phyloP scores from a whole-genome alignment of 2,888 invertebrate genomes.

The Orthonychiurus folsomi region DNA sequence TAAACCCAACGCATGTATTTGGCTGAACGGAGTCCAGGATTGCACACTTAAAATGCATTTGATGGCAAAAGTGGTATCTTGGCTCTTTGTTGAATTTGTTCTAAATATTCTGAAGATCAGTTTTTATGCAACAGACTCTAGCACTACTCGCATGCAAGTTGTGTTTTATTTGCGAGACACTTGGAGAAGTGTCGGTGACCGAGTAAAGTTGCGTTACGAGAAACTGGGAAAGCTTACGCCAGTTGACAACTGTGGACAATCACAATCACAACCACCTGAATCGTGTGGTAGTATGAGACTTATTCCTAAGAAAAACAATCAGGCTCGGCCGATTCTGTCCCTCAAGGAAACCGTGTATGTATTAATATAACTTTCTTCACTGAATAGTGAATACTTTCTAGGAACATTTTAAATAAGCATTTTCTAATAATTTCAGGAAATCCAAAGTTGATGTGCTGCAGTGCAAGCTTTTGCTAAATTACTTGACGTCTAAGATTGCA shows the following conservation, averaged over 20 bases:
- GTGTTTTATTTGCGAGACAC: slow-evolving; percentile 25
- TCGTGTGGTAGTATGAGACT: slow-evolving; percentile 17
- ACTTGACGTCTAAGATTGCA: slow-evolving; percentile 9
- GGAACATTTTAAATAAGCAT: too few relatives aligned
- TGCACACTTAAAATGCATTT: neutral
- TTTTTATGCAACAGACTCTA: slow-evolving; percentile 34
- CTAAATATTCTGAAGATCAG: slow-evolving; percentile 18
- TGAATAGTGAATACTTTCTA: too few relatives aligned
- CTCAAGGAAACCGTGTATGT: slow-evolving; percentile 12
- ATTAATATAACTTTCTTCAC: neutral
- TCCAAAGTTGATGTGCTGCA: neutral
- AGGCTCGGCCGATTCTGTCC: slow-evolving; percentile 18
- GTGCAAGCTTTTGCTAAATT: slow-evolving; percentile 15
- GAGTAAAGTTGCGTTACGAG: slow-evolving; percentile 14
- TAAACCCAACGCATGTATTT: slow-evolving; percentile 15
- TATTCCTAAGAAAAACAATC: slow-evolving; percentile 22
- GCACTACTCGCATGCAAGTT: slow-evolving; percentile 16
- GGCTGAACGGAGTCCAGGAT: slow-evolving; percentile 11
- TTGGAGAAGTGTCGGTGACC: slow-evolving; percentile 27
- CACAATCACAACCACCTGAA: neutral
- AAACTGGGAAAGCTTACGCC: slow-evolving; percentile 9
- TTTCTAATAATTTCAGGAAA: neutral
- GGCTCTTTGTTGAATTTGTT: slow-evolving; percentile 26
- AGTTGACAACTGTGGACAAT: neutral
- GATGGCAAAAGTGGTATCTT: slow-evolving; percentile 20